phyloP scores from a whole-genome alignment of 2,113 vertebrate species.

The Greenwoodochromis staneri region DNA sequence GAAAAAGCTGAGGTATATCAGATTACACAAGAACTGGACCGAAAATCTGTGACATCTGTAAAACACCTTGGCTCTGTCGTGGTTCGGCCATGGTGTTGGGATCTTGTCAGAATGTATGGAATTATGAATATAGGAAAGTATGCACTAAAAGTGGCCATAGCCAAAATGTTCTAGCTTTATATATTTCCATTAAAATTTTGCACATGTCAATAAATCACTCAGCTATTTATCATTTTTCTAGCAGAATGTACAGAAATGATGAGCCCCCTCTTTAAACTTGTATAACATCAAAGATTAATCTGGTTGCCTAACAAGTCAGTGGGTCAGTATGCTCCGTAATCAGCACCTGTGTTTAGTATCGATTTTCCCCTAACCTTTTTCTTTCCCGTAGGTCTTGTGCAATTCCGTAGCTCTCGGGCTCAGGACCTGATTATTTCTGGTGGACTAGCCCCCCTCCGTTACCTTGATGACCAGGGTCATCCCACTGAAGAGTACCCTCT shows the following conservation, averaged over 20 bases:
- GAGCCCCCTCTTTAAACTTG: neutral
- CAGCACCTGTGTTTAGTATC: constrained; percentile 3
- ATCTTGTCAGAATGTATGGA: neutral
- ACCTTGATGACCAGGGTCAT: constrained; percentile 77
- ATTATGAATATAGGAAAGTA: neutral
- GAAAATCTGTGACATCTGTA: no score
- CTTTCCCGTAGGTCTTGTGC: constrained; percentile 75
- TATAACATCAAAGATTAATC: neutral
- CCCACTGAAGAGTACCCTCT: constrained; percentile 82
- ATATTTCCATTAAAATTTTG: neutral
- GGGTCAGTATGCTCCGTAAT: neutral
- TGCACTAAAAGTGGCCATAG: neutral
- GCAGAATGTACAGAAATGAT: neutral
- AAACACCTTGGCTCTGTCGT: no score
- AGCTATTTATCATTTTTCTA: neutral
- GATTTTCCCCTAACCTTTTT: neutral
- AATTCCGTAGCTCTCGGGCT: constrained; percentile 70
- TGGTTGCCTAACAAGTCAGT: neutral
- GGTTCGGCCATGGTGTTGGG: neutral
- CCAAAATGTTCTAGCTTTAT: neutral
- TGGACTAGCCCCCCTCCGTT: constrained; percentile 76
- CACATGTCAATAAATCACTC: fast-evolving
- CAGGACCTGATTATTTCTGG: constrained; percentile 54
- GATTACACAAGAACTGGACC: neutral
- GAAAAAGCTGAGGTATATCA: neutral